These are phyloP conservation scores for Drosophila hamatofila DNA, from an alignment of 2,888 invertebrate species.

Conservation along the genomic window DNA sequence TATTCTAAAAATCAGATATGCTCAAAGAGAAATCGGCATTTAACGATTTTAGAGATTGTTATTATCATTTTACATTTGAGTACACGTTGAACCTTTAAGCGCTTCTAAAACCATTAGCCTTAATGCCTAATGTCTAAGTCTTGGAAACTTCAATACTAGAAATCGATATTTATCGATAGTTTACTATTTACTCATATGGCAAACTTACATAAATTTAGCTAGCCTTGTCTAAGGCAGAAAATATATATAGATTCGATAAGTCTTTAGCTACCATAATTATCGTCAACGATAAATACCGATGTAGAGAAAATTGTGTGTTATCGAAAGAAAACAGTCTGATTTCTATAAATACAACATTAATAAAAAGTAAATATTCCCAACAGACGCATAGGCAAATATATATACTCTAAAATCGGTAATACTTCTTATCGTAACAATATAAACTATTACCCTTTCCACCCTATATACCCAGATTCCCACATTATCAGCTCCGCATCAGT, in stretches of 20 bases:
- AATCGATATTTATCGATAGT: no score
- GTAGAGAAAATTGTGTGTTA: not conserved
- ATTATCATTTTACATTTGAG: no score
- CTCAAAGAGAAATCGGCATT: not conserved
- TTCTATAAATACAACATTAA: not conserved
- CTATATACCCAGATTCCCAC: not conserved
- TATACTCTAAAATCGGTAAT: not conserved
- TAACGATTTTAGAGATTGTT: not conserved
- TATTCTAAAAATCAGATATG: not conserved
- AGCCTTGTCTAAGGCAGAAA: no score
- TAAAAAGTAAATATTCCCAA: not conserved
- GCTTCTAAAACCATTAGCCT: no score
- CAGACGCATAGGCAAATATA: not conserved
- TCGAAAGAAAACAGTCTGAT: not conserved
- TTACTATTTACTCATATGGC: no score
- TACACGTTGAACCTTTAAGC: no score
- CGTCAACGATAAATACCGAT: not conserved
- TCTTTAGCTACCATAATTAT: not conserved
- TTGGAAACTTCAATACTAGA: no score
- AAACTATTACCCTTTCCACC: not conserved
- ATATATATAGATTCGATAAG: no score
- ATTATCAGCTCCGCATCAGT: not conserved
- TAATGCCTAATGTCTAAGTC: no score
- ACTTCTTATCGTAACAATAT: not conserved
- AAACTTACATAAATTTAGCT: no score